Percentiles rank a stretch among this genome's conserved stretches.
These are phyloP conservation scores for Gymnosoma rotundatum DNA, from an alignment of 2,888 invertebrate species.

Conservation along the genomic window DNA sequence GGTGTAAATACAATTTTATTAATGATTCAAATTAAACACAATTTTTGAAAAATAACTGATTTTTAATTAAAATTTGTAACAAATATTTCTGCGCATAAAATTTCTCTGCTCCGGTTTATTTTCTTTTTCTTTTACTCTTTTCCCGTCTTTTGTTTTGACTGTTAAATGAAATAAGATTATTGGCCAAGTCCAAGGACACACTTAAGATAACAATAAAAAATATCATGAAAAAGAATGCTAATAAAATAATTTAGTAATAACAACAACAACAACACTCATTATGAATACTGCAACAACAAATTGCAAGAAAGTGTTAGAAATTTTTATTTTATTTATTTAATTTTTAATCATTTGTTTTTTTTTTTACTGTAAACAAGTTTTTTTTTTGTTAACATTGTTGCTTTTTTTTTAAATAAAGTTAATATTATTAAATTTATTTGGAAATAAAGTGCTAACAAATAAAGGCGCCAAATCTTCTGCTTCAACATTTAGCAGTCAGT, in stretches of 20 bases:
- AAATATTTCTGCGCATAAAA: no score
- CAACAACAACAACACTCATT: neutral
- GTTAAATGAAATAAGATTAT: slow-evolving; percentile 70
- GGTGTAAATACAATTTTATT: no score
- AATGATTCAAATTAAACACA: no score
- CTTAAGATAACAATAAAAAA: slow-evolving; percentile 51
- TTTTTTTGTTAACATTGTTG: neutral
- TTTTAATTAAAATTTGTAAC: no score
- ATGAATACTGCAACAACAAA: neutral
- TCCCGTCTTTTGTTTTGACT: neutral
- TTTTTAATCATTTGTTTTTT: slow-evolving; percentile 7
- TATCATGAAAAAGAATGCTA: slow-evolving; percentile 35
- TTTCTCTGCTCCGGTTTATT: no score
- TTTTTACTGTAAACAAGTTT: slow-evolving; percentile 22
- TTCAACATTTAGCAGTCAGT: slow-evolving; percentile 1
- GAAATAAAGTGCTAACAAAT: slow-evolving; percentile 14
- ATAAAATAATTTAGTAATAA: slow-evolving; percentile 21
- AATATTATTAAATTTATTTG: slow-evolving; percentile 18
- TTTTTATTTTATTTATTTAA: neutral
- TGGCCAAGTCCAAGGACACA: slow-evolving; percentile 78
- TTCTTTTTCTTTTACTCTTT: slow-evolving; percentile 1
- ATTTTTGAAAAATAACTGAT: no score
- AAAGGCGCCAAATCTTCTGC: slow-evolving; percentile 44
- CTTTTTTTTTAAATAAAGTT: slow-evolving; percentile 1
- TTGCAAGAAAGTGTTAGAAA: slow-evolving; percentile 15